phyloP scores from a whole-genome alignment of 2,888 invertebrate genomes.

The Amaurobius ferox region DNA sequence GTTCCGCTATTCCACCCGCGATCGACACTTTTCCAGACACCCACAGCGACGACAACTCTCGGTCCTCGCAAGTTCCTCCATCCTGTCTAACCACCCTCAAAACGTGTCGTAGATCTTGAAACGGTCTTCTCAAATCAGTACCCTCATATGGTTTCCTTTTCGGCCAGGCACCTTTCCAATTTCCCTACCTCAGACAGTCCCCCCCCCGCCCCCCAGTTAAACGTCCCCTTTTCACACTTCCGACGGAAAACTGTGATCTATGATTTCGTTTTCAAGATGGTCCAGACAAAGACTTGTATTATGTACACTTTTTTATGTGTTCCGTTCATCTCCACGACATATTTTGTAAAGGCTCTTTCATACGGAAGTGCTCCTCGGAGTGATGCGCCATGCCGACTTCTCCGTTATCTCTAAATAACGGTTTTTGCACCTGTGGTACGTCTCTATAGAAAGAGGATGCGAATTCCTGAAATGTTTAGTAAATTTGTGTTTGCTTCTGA shows the following conservation, averaged over 20 bases:
- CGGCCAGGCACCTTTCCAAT: not conserved
- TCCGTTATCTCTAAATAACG: not conserved
- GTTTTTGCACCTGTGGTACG: slow-evolving; percentile 1
- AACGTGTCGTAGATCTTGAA: no score
- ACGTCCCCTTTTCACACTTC: not conserved
- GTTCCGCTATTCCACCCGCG: not conserved
- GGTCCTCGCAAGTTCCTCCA: not conserved
- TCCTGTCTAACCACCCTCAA: not conserved
- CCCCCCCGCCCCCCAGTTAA: not conserved
- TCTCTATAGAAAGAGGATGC: not conserved
- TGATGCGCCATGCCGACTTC: not conserved
- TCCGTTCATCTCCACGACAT: not conserved
- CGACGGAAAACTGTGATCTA: not conserved
- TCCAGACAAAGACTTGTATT: not conserved
- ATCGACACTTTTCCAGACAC: no score
- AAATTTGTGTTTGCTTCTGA: no score
- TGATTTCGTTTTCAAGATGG: not conserved
- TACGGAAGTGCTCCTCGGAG: not conserved
- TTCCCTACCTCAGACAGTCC: not conserved
- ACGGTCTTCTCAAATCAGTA: slow-evolving; percentile 2
- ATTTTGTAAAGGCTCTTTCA: not conserved
- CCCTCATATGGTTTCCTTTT: not conserved
- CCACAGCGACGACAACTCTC: not conserved
- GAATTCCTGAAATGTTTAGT: not conserved
- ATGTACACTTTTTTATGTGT: not conserved